Percentiles rank a stretch among this genome's conserved stretches.
Conservation (phyloP, 2,888 invertebrate species). For the Phengaris alcon region DNA sequence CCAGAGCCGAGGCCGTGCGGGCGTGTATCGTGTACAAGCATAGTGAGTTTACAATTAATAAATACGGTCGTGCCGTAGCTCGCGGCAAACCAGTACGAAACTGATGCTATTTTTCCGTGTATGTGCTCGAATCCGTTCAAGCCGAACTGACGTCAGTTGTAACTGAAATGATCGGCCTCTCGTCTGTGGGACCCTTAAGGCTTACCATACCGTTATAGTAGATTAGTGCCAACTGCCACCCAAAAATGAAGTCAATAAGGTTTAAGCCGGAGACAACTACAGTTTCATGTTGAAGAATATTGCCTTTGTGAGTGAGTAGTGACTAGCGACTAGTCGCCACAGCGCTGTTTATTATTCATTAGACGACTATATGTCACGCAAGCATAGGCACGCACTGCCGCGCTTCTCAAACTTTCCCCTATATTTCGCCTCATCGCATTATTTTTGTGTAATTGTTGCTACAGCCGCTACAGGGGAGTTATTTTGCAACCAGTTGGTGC, state of each 20-base stretch:
- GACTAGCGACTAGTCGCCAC: slow-evolving; percentile 68
- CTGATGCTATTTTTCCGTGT: too few relatives aligned
- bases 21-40: too few relatives aligned
- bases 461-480: too few relatives aligned
- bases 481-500: not conserved
- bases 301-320: slow-evolving; percentile 72
- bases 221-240: not conserved
- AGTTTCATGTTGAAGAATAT: slow-evolving; percentile 67
- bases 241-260: slow-evolving; percentile 50
- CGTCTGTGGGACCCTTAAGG: not conserved
- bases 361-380: slow-evolving; percentile 74
- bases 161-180: too few relatives aligned
- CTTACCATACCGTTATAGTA: not conserved
- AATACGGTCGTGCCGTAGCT: too few relatives aligned
- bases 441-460: too few relatives aligned
- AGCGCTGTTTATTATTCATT: slow-evolving; percentile 76
- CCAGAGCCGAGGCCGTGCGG: too few relatives aligned
- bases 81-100: too few relatives aligned
- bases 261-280: slow-evolving; percentile 57
- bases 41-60: too few relatives aligned
- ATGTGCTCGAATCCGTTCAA: too few relatives aligned
- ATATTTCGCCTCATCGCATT: not conserved
- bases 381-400: slow-evolving; percentile 68
- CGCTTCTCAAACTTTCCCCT: slow-evolving; percentile 65
- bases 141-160: too few relatives aligned